Percentiles rank a stretch among this genome's conserved stretches.
phyloP scores from a whole-genome alignment of 1,140 invertebrate genomes.

The Sitobion miscanthi region DNA sequence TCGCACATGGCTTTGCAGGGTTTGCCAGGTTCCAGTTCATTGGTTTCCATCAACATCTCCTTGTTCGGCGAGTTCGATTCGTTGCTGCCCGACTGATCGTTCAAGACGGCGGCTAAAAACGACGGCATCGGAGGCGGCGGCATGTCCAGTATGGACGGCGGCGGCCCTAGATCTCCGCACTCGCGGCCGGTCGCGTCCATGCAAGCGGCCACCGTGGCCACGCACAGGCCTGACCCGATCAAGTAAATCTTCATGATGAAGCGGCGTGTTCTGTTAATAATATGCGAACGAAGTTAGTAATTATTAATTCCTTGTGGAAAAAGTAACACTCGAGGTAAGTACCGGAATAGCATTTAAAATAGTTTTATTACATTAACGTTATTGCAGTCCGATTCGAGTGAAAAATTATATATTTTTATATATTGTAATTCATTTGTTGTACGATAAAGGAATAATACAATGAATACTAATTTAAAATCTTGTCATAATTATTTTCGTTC shows the following conservation, averaged over 20 bases:
- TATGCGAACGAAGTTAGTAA: not conserved
- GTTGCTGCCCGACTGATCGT: constrained; percentile 27
- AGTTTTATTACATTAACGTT: not conserved
- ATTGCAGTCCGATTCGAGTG: not conserved
- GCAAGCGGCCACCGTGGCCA: constrained; percentile 6
- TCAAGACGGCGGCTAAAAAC: constrained; percentile 68
- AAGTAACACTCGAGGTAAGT: not conserved
- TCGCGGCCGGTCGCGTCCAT: constrained; percentile 57
- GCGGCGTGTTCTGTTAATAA: not conserved
- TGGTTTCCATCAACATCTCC: constrained; percentile 39
- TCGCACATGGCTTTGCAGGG: constrained; percentile 51
- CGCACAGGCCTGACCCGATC: constrained; percentile 17
- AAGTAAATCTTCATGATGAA: not conserved
- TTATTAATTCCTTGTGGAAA: not conserved
- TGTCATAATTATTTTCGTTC: not conserved
- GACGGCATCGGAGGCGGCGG: constrained; percentile 81
- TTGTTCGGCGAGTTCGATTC: constrained; percentile 45
- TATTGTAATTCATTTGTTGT: not conserved
- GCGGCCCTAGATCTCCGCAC: constrained; percentile 73
- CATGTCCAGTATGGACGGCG: constrained; percentile 77
- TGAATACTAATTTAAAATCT: not conserved
- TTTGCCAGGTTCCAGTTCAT: constrained; percentile 43
- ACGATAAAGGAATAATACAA: not conserved
- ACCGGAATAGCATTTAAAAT: not conserved
- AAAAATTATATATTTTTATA: not conserved